Conservation (phyloP, 2,113 vertebrate species). For the Xyliphius kryptos region DNA sequence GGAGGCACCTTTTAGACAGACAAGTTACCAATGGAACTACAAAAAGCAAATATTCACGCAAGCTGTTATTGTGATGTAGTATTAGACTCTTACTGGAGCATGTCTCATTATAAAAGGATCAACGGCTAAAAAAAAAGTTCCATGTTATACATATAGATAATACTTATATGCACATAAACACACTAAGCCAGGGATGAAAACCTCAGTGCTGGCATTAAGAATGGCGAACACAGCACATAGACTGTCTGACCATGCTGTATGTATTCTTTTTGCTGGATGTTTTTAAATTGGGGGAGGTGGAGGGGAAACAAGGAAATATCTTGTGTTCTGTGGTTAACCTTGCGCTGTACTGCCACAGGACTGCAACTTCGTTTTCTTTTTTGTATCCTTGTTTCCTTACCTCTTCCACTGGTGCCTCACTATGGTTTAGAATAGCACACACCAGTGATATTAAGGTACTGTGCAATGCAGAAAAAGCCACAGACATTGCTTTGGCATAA, state of each 20-base stretch:
- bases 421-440: conserved; percentile 28
- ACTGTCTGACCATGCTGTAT: conserved; percentile 35
- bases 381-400: conserved; percentile 34
- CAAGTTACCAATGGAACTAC: too few species aligned
- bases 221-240: conserved; percentile 45
- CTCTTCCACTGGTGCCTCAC: conserved; percentile 26
- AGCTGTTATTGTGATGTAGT: too few species aligned
- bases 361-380: conserved; percentile 40
- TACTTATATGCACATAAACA: conserved; percentile 34
- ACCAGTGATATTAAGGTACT: conserved; percentile 46
- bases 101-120: too few species aligned
- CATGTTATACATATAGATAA: conserved; percentile 1
- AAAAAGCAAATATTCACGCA: too few species aligned
- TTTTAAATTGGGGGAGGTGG: conserved; percentile 31
- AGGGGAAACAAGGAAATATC: conserved; percentile 38
- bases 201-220: conserved; percentile 31
- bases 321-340: conserved; percentile 46
- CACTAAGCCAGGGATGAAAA: conserved; percentile 41
- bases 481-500: conserved; percentile 46
- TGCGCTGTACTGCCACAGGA: conserved; percentile 19
- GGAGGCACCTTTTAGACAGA: too few species aligned
- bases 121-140: too few species aligned
- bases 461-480: conserved; percentile 40
- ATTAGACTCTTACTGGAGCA: too few species aligned
- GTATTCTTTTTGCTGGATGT: conserved; percentile 41